phyloP scores from a whole-genome alignment of 2,888 invertebrate species.

The Drosophila anceps region DNA sequence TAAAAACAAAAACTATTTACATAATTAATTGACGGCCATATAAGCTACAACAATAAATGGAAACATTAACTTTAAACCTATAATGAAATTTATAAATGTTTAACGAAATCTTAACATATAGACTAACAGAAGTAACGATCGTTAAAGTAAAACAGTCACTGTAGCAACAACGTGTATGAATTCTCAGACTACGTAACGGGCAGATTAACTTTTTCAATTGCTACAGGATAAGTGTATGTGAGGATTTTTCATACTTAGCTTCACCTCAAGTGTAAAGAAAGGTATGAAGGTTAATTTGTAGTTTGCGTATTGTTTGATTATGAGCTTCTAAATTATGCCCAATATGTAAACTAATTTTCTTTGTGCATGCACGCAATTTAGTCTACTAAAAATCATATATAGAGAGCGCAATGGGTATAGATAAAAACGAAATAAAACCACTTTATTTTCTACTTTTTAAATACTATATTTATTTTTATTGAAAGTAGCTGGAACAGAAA shows the following conservation, averaged over 20 bases:
- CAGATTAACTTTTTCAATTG: constrained; percentile 38
- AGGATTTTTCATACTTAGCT: constrained; percentile 32
- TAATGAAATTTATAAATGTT: constrained; percentile 77
- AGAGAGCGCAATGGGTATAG: constrained; percentile 24
- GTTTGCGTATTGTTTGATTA: constrained; percentile 40
- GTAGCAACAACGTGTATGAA: constrained; percentile 39
- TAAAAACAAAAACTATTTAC: constrained; percentile 73
- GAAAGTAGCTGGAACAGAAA: constrained; percentile 20
- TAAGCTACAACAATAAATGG: constrained; percentile 83
- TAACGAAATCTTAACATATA: constrained; percentile 77
- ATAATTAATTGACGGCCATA: constrained; percentile 83
- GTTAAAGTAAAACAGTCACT: constrained; percentile 59
- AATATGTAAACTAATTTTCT: constrained; percentile 29
- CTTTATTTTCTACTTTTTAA: constrained; percentile 23
- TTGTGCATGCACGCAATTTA: constrained; percentile 13
- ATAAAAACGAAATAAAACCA: constrained; percentile 32
- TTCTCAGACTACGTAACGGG: constrained; percentile 24
- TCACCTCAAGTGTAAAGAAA: constrained; percentile 23
- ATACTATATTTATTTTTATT: constrained; percentile 22
- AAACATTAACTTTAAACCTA: constrained; percentile 79
- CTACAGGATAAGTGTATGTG: constrained; percentile 33
- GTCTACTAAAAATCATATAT: constrained; percentile 16
- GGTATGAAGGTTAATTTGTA: constrained; percentile 35
- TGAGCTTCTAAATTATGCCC: constrained; percentile 40
- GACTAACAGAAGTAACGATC: constrained; percentile 70